Percentiles rank a stretch among this genome's conserved stretches.
Conservation (phyloP, 1,140 invertebrate genomes). For the Drosophila tani region DNA sequence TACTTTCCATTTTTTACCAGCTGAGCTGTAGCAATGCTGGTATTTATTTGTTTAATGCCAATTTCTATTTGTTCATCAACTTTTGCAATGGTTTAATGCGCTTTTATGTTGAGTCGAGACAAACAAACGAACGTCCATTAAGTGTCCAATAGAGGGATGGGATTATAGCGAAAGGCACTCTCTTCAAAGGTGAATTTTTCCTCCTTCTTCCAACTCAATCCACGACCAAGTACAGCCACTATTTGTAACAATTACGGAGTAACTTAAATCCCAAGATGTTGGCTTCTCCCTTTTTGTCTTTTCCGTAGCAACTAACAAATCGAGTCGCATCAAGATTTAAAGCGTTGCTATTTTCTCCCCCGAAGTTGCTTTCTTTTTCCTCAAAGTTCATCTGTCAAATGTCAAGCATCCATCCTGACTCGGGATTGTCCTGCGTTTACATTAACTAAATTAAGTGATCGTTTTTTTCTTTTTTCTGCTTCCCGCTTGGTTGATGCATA, state of each 20-base stretch:
- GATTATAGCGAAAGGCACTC: background rate
- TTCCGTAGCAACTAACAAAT: constrained; percentile 63
- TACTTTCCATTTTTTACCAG: constrained; percentile 6
- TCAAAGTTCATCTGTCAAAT: constrained; percentile 80
- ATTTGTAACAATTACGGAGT: constrained; percentile 63
- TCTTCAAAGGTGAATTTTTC: constrained; percentile 18
- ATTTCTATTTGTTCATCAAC: constrained; percentile 62
- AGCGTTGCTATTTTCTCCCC: constrained; percentile 64
- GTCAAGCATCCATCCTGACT: constrained; percentile 52
- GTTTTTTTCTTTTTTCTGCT: constrained; percentile 35
- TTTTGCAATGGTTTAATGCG: constrained; percentile 51
- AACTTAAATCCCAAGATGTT: constrained; percentile 45
- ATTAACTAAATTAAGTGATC: constrained; percentile 81
- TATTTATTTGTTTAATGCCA: constrained; percentile 60
- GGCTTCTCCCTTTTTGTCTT: constrained; percentile 25
- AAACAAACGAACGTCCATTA: constrained; percentile 58
- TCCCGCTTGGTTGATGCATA: constrained; percentile 67
- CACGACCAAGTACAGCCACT: constrained; percentile 12
- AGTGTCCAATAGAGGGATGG: constrained; percentile 10
- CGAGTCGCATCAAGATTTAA: constrained; percentile 69
- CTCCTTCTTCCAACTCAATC: background rate
- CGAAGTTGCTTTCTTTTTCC: constrained; percentile 16
- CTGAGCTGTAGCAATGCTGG: constrained; percentile 26
- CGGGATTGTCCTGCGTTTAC: constrained; percentile 54
- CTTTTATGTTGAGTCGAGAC: constrained; percentile 38